Base-by-base conservation (phyloP, 2,797 vertebrate species). In the Hoplostethus atlanticus region DNA sequence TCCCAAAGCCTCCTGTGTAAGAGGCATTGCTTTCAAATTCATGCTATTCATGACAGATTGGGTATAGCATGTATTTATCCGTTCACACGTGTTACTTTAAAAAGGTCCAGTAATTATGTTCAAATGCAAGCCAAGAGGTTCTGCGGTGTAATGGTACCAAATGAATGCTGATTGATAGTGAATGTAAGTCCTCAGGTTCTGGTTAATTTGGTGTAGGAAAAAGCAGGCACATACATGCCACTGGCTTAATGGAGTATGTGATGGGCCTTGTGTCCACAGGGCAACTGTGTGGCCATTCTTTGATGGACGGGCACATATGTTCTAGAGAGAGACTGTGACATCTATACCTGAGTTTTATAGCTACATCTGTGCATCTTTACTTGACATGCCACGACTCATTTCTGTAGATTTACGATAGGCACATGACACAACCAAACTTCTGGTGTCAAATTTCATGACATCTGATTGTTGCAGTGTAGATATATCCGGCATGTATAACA, bases 151-250 rank as follows among this genome's bases (percentile, higher is more conserved):
- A 4, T 47, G 46, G 46, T 3, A 16, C 46, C 16, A n/a, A 6
- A 50, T 50, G 6, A n/a, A 50, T 50, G 47, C n/a, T 17, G 16
- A 9, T 21, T 2, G 17, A 10, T 8, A 63, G 70, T 46, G 46
- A 28, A 56, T 31, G 28, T 28, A 31, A 54, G 70, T 75, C 67
- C 70, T 56, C 46, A 79, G 73, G 73, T 78, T 28, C 69, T 40
- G 68, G 2, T 8, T 73, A 42, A 51, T 63, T 51, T 51, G 16
- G 60, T 62, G 67, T 30, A 42, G 28, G 52, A 11, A 53, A 28
- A 28, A 2, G 28, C 28, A 28, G 28, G 3, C 52, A 28, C 30
- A 53, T 30, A 17, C 25, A 30, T 30, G 21, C 3, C 52, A 30
- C 11, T 53, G 10, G 16, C 30, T 53, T 30, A 13, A 69, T 0